phyloP scores from a whole-genome alignment of 2,113 vertebrate species.

The Clarias gariepinus region DNA sequence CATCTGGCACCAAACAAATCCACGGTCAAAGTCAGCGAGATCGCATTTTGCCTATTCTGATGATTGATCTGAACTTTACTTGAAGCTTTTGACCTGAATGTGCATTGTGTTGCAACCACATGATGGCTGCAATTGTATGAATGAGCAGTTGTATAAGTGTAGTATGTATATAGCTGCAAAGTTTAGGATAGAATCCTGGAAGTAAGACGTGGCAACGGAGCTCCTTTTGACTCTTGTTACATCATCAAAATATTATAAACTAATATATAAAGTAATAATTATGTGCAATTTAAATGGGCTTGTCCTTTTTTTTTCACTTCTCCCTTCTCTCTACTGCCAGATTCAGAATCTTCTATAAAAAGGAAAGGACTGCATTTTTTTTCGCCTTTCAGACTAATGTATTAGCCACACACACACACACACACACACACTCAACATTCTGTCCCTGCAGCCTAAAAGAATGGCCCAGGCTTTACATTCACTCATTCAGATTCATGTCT shows the following conservation, averaged over 20 bases:
- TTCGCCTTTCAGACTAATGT: constrained; percentile 3
- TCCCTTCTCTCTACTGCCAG: neutral
- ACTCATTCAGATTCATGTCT: constrained; percentile 53
- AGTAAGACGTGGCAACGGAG: neutral
- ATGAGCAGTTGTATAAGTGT: neutral
- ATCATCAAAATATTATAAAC: neutral
- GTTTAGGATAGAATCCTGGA: neutral
- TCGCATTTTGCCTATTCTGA: neutral
- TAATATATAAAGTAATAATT: neutral
- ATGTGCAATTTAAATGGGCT: neutral
- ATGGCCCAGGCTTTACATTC: constrained; percentile 37
- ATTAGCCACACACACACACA: constrained; percentile 8
- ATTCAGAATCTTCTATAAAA: neutral
- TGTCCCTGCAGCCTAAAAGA: constrained; percentile 30
- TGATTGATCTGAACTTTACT: neutral
- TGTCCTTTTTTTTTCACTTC: neutral
- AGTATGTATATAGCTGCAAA: neutral
- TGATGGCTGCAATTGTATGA: neutral
- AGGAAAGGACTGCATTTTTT: constrained; percentile 16
- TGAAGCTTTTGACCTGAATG: neutral
- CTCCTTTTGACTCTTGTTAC: neutral
- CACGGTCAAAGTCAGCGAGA: neutral
- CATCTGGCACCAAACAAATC: neutral
- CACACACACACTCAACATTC: neutral
- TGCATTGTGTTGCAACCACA: neutral